Base-by-base conservation (phyloP, 2,113 vertebrate genomes). In the Misgurnus mizolepis region DNA sequence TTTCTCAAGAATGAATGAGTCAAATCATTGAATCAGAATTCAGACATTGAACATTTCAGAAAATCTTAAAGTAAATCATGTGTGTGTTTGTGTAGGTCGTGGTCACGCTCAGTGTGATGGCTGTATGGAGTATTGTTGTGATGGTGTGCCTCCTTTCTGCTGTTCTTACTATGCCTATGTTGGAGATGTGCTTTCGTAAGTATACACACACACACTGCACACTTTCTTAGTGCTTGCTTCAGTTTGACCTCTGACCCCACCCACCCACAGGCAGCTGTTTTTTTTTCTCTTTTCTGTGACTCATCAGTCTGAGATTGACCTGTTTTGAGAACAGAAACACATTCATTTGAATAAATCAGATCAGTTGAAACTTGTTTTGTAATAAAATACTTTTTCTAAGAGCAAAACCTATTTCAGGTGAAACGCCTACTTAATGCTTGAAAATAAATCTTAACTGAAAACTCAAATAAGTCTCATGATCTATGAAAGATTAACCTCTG, bases 91-190 rank as follows among this genome's bases (percentile, higher is more conserved):
- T 67, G 65, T 88, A 96, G 96, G 94, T 64, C 68, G 87, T 10
- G 90, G 91, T 22, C 85, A 94, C 70, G 94, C 94, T 79, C 93
- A 94, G 85, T 97, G 96, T 87, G 93, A 93, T 81, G 94, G 94
- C 86, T 97, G 95, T 81, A 82, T 92, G 10, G 94, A 95, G 82
- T 97, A 97, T 84, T 98, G 96, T 91, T 98, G 96, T 15, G 94
- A 95, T 82, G 96, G 95, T 55, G 91, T 91, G 17, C 86, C 95
- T 0, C 93, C 95, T 55, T 98, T 96, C 92, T 98, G 96, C 86
- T 97, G 96, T 85, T 98, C 96, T 1, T 98, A 99, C 92, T 97
- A 96, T 4, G 94, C 96, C 86, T 98, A 96, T 0, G 94, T 97
- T 50, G 96, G 95, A n/a, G 97, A 96, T 41, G 94, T 97, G 73